A percentile compares a stretch with the other conserved stretches of the same genome.
phyloP scores from a whole-genome alignment of 2,797 vertebrate species.

The Sebastes oblongus region DNA sequence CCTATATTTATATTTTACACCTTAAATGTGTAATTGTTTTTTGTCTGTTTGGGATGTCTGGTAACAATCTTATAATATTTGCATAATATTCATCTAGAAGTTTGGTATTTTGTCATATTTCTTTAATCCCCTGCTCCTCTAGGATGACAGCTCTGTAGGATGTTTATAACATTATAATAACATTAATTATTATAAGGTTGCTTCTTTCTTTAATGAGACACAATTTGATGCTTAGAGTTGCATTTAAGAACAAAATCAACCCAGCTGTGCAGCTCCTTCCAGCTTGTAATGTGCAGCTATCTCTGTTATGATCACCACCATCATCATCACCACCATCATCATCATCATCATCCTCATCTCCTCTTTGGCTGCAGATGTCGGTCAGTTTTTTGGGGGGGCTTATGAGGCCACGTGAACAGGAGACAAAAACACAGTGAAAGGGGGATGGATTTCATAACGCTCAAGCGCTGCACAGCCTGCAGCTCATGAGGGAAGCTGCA shows the following conservation, averaged over 20 bases:
- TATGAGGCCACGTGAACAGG: constrained; percentile 65
- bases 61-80: background rate
- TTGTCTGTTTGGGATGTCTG: background rate
- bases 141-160: background rate
- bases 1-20: background rate
- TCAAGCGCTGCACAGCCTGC: constrained; percentile 40
- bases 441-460: constrained; percentile 57
- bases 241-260: constrained; percentile 6
- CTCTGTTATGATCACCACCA: background rate
- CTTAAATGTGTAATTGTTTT: background rate
- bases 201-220: constrained; percentile 3
- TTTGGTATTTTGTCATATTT: background rate
- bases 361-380: constrained; percentile 30
- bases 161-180: background rate
- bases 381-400: constrained; percentile 18
- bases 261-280: background rate
- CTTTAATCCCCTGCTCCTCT: background rate
- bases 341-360: background rate
- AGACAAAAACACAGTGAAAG: constrained; percentile 54
- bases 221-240: constrained; percentile 24
- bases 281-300: background rate
- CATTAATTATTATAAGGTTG: background rate
- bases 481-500: constrained; percentile 32
- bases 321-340: background rate
- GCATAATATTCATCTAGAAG: background rate